Base-by-base conservation (phyloP, 2,797 vertebrate species). In the Amblyopsis hoosieri region DNA sequence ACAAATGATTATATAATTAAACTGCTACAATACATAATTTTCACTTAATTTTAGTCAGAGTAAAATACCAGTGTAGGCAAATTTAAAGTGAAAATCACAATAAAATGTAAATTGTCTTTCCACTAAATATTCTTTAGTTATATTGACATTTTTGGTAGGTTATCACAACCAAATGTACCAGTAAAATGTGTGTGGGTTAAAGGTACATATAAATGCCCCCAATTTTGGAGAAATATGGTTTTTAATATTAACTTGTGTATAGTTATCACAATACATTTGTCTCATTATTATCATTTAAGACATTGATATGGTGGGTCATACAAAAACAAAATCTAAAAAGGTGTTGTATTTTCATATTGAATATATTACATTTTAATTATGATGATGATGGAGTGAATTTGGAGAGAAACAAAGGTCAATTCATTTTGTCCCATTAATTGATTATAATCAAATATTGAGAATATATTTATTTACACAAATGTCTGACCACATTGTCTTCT, bases 341-440 rank as follows among this genome's bases (percentile, higher is more conserved):
- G 1, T 42, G 7, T 42, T 8, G 9, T 42, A 42, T 42, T 42
- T 7, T 42, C 7, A 42, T 42, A 42, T 42, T 14, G 5, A 51
- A 14, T 51, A 19, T 51, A 14, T 15, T 19, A 14, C 47, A 58
- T 64, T 52, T 58, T 66, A 29, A 62, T 56, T 47, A 19, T 31
- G 17, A n/a, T 57, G 17, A 54, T 66, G 19, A 14, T 54, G 51
- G 61, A n/a, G 23, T 55, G 31, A 37, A 46, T 45, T 59, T 59
- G 23, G 45, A 46, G 31, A 6, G 15, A 17, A 59, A 76, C 56
- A 67, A 71, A 76, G 72, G 73, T 62, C 79, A 29, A 29, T 29
- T 4, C 1, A 29, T 29, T 29, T 29, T 29, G 23, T 29, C 3
- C 23, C 23, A 29, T 4, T 29, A 4, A 29, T 29, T 29, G 23